Percentiles rank a stretch among this genome's conserved stretches.
phyloP scores from a whole-genome alignment of 2,888 invertebrate genomes.

The Drosophila subsilvestris region DNA sequence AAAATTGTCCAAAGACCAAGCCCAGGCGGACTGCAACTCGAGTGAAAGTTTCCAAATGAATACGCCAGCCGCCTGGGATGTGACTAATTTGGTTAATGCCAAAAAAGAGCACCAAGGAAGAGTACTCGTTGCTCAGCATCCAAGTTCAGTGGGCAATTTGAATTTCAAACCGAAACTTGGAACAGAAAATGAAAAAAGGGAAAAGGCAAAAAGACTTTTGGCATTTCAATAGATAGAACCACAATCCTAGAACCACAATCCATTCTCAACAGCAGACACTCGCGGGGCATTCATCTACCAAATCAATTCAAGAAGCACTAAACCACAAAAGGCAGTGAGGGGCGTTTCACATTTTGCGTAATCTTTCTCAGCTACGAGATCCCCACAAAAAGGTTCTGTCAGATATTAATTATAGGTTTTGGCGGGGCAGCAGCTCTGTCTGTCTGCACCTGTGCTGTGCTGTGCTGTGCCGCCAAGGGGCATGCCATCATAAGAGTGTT shows the following conservation, averaged over 20 bases:
- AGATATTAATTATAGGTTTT: slow-evolving; percentile 74
- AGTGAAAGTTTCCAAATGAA: slow-evolving; percentile 35
- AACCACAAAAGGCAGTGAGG: slow-evolving; percentile 36
- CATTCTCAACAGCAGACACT: slow-evolving; percentile 22
- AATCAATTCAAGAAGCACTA: slow-evolving; percentile 38
- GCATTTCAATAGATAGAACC: background rate
- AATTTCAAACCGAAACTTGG: background rate
- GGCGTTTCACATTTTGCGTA: slow-evolving; percentile 73
- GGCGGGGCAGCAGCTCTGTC: background rate
- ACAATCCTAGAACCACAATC: slow-evolving; percentile 7
- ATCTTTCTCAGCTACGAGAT: slow-evolving; percentile 55
- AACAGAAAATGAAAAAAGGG: background rate
- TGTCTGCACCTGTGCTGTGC: slow-evolving; percentile 22
- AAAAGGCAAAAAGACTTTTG: background rate
- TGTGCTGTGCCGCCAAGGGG: slow-evolving; percentile 17
- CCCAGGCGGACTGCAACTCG: background rate
- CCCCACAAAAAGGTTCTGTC: slow-evolving; percentile 58
- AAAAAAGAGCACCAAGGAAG: slow-evolving; percentile 7
- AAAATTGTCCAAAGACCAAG: slow-evolving; percentile 9
- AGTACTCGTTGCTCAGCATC: background rate
- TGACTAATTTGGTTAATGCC: slow-evolving; percentile 43
- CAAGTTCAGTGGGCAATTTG: background rate
- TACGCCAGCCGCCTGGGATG: slow-evolving; percentile 13
- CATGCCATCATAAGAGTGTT: slow-evolving; percentile 35
- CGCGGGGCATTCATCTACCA: background rate